Conservation (phyloP, 2,888 invertebrate genomes). For the Trichopria drosophilae region DNA sequence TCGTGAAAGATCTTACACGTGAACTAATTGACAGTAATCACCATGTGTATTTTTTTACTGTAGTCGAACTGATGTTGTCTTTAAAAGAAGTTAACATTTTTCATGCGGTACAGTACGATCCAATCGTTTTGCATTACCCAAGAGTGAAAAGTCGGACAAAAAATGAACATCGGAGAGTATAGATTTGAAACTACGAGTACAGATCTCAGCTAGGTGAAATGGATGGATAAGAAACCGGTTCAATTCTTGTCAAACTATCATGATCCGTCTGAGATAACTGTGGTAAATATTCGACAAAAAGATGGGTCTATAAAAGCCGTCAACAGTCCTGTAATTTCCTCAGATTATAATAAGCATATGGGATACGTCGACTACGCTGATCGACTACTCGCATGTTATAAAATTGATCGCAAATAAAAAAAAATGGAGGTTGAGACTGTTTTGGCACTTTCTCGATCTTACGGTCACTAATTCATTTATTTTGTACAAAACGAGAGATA, state of each 20-base stretch:
- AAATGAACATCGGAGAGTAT: conserved; percentile 33
- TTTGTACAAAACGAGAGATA: conserved; percentile 16
- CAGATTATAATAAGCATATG: conserved; percentile 14
- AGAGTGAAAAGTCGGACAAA: conserved; percentile 39
- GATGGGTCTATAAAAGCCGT: too few relatives aligned
- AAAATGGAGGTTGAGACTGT: conserved; percentile 24
- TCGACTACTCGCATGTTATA: conserved; percentile 13
- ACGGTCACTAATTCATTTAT: conserved; percentile 22
- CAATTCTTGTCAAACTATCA: too few relatives aligned
- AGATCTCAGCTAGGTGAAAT: conserved; percentile 43
- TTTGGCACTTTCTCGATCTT: conserved; percentile 24
- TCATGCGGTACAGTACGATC: conserved; percentile 43
- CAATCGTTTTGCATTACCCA: conserved; percentile 42
- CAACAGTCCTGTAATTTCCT: too few relatives aligned
- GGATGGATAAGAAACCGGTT: too few relatives aligned
- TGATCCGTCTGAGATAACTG: conserved; percentile 30
- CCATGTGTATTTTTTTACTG: conserved; percentile 43
- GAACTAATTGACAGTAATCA: conserved; percentile 36
- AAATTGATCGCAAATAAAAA: conserved; percentile 20
- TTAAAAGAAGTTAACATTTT: conserved; percentile 36
- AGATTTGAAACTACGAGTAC: conserved; percentile 37
- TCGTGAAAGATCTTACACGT: too few relatives aligned
- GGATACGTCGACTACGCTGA: conserved; percentile 22
- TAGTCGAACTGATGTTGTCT: conserved; percentile 37
- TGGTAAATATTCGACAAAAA: conserved; percentile 3